Base-by-base conservation (phyloP, 2,888 invertebrate genomes). In the Nasonia oneida region DNA sequence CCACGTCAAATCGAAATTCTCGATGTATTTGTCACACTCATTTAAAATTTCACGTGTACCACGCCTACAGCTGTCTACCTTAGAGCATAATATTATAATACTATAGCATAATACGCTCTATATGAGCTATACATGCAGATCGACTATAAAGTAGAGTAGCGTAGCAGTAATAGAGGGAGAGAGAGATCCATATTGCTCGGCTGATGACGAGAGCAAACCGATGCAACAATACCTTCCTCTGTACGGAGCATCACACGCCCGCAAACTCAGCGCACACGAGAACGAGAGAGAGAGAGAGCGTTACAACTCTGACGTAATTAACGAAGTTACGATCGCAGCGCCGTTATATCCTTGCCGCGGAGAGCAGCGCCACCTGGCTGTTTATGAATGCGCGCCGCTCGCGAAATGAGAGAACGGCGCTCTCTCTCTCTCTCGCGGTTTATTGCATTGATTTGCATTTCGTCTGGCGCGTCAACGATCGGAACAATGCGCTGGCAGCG, bases 311-410 rank as follows among this genome's bases (percentile, higher is more conserved):
- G 75, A 57, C 74, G 75, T 86, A 86, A 86, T 86, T 86, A 86
- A 86, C 81, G 81, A 86, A 86, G 86, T 84, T 81, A 86, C 86
- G 84, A 86, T 82, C 37, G 37, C 61, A 57, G 57, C 57, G 50
- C 57, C 67, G 75, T 50, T 75, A 71, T 80, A 73, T 83, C 50
- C 81, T 67, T 67, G 77, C 64, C 29, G 14, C 33, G 4, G 37
- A 37, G 37, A 15, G 29, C 50, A 8, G 39, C 39, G 50, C 18
- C 47, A 23, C 18, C 37, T 70, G 79, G 8, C 57, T 77, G 47
- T 79, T 79, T 84, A 74, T 79, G 77, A 71, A 73, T 73, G 37
- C 73, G 77, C 81, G 70, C 42, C 39, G 71, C 39, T 37, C 37
- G 71, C 39, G 39, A 39, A 57, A 57, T 57, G 57, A 57, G 8